Percentiles rank a stretch among this genome's conserved stretches.
Conservation (phyloP, 2,888 invertebrate species). For the Ectropis crepuscularia region DNA sequence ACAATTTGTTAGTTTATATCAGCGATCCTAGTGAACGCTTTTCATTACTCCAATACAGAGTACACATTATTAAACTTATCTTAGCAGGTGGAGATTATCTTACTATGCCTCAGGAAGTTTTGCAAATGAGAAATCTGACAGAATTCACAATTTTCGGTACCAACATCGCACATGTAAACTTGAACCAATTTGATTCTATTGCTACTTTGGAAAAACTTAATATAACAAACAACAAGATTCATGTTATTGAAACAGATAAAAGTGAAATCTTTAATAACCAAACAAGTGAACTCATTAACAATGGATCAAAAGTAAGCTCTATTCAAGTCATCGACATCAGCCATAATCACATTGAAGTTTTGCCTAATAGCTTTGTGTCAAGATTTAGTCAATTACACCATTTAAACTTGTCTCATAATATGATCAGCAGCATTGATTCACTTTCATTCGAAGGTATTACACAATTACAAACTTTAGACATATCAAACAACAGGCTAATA, state of each 20-base stretch:
- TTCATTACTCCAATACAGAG: background rate
- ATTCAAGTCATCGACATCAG: conserved; percentile 20
- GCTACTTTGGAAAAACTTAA: conserved; percentile 2
- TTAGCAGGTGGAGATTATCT: conserved; percentile 10
- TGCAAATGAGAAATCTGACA: conserved; percentile 11
- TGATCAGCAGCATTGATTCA: conserved; percentile 14
- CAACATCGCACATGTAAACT: conserved; percentile 14
- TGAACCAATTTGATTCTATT: conserved; percentile 13
- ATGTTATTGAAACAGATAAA: conserved; percentile 5
- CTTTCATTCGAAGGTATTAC: conserved; percentile 24
- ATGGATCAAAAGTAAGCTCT: background rate
- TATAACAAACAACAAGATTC: conserved; percentile 18
- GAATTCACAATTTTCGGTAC: conserved; percentile 12
- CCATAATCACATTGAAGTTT: conserved; percentile 12
- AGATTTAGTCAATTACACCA: conserved; percentile 9
- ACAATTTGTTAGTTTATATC: conserved; percentile 10
- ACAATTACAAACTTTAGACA: conserved; percentile 21
- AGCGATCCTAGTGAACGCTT: background rate
- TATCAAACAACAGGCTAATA: conserved; percentile 20
- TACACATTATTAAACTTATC: conserved; percentile 9
- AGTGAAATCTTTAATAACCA: too few species aligned
- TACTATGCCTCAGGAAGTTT: conserved; percentile 13
- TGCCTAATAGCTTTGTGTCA: conserved; percentile 21
- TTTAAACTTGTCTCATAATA: conserved; percentile 24
- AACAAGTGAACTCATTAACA: background rate